phyloP scores from a whole-genome alignment of 64 coral and sea anemone genomes.

The Dendrophyllia cribrosa region DNA sequence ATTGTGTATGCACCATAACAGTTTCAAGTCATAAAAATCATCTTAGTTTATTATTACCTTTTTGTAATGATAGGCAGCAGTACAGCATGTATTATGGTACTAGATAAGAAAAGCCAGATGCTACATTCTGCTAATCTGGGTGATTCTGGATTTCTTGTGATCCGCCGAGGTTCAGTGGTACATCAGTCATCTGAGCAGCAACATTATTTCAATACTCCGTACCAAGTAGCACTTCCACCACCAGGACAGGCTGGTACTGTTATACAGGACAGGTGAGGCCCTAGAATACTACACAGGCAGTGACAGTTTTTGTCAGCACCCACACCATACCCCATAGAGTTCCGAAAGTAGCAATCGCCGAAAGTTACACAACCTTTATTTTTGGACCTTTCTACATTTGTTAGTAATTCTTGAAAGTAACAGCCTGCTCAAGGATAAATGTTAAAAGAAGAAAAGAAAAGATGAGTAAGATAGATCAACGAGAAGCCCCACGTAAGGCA shows the following conservation, averaged over 20 bases:
- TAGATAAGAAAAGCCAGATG: constrained; percentile 95
- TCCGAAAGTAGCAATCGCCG: too few species aligned
- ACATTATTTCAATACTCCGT: constrained; percentile 99
- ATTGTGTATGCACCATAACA: too few species aligned
- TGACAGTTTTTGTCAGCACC: too few species aligned
- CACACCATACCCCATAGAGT: too few species aligned
- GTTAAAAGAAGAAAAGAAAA: too few species aligned
- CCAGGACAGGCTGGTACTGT: constrained; percentile 92
- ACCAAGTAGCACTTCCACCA: constrained; percentile 95
- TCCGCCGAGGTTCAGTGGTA: constrained; percentile 88
- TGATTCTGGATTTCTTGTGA: constrained; percentile 95
- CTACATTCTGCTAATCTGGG: constrained; percentile 93
- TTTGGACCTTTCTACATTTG: too few species aligned
- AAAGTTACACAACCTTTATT: too few species aligned
- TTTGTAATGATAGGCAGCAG: constrained; percentile 76
- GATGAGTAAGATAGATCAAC: too few species aligned
- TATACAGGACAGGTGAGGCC: constrained; percentile 92
- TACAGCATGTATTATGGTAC: constrained; percentile 93
- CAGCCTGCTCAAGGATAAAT: too few species aligned
- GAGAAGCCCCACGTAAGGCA: too few species aligned
- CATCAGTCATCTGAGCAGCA: constrained; percentile 96
- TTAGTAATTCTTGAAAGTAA: too few species aligned
- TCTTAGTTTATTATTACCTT: background rate
- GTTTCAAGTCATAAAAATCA: too few species aligned
- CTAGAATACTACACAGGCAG: background rate